Conservation (phyloP, 2,797 vertebrate genomes). For the Hyperoplus immaculatus region DNA sequence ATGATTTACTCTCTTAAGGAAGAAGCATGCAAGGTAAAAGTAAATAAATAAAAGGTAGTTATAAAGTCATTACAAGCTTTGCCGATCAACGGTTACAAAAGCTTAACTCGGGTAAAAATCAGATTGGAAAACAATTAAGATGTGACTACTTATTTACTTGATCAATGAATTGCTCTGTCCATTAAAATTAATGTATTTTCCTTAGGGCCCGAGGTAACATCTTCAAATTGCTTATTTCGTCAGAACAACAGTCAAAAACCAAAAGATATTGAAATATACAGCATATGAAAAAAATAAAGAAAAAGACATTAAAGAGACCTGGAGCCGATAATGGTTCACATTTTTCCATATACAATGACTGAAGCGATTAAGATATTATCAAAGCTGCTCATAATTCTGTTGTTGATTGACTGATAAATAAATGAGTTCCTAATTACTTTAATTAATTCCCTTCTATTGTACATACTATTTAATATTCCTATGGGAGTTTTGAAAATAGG, state of each 20-base stretch:
- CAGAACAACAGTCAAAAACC: neutral
- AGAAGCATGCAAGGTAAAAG: too few species aligned
- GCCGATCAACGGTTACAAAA: neutral
- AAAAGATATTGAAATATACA: neutral
- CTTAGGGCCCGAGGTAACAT: neutral
- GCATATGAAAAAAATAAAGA: neutral
- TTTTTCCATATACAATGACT: neutral
- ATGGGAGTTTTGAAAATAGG: neutral
- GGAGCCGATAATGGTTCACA: neutral
- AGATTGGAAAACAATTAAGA: too few species aligned
- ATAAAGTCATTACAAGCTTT: neutral
- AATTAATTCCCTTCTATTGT: neutral
- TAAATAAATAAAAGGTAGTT: too few species aligned
- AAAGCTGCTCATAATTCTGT: neutral
- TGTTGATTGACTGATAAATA: neutral
- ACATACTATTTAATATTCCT: neutral
- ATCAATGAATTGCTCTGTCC: neutral
- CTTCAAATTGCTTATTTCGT: neutral
- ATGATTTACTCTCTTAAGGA: neutral
- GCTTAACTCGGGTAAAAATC: neutral
- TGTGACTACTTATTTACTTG: neutral
- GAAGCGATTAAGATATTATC: neutral
- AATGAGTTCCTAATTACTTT: neutral
- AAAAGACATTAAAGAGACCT: neutral
- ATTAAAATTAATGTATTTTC: neutral